A percentile compares a stretch with the other conserved stretches of the same genome.
Conservation (phyloP, 1,140 invertebrate genomes). For the Polypedilum vanderplanki region DNA sequence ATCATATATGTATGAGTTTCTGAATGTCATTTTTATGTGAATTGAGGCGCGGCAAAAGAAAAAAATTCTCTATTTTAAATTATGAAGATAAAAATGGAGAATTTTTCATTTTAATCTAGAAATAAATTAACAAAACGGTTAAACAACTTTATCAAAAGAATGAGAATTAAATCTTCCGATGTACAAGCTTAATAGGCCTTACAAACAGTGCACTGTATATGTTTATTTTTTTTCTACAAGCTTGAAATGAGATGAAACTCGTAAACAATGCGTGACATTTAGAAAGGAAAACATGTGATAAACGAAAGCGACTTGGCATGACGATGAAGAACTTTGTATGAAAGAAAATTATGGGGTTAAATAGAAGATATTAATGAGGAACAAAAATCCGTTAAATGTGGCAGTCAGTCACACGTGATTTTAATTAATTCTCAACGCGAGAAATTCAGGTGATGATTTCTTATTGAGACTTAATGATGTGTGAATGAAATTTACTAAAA, state of each 20-base stretch:
- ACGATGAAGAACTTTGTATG: background rate
- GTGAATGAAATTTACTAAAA: background rate
- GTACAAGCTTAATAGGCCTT: background rate
- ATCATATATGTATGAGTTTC: no score
- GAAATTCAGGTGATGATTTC: background rate
- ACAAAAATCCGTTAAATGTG: slow-evolving; percentile 6
- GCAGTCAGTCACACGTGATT: slow-evolving; percentile 9
- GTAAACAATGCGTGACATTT: slow-evolving; percentile 4
- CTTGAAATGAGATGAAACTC: background rate
- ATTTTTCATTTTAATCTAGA: no score
- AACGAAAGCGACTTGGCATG: background rate
- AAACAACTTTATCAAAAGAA: slow-evolving; percentile 12
- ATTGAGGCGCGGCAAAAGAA: no score
- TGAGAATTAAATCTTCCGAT: background rate
- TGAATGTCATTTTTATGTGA: no score
- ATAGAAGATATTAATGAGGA: background rate
- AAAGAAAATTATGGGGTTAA: slow-evolving; percentile 5
- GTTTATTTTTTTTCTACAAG: background rate
- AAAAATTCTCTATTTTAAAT: no score
- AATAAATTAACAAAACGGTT: slow-evolving; percentile 3
- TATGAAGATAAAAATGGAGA: no score
- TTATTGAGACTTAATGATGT: slow-evolving; percentile 1
- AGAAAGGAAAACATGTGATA: slow-evolving; percentile 1
- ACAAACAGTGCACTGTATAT: background rate
- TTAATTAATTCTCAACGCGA: background rate